phyloP scores from a whole-genome alignment of 1,140 invertebrate species.

The Druon quercuslanigerum region DNA sequence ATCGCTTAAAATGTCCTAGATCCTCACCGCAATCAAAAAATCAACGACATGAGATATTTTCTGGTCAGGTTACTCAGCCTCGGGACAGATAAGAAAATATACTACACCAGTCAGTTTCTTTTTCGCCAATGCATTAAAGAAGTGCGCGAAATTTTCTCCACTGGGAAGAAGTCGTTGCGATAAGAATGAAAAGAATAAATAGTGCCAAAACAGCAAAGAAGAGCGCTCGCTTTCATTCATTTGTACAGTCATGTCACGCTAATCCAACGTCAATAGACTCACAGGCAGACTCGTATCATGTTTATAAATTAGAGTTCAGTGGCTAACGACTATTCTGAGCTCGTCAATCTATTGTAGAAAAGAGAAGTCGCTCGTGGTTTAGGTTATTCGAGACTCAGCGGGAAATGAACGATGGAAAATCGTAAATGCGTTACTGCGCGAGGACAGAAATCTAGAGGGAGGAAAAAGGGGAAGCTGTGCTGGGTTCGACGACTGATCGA shows the following conservation, averaged over 20 bases:
- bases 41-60: not conserved
- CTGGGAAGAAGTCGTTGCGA: not conserved
- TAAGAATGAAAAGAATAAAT: conserved; percentile 2
- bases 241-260: not conserved
- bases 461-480: conserved; percentile 4
- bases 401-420: not conserved
- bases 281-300: conserved; percentile 16
- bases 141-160: too few species aligned
- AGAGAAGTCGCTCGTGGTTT: not conserved
- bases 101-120: conserved; percentile 1
- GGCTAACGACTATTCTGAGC: conserved; percentile 35
- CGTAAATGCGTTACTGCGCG: not conserved
- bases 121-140: not conserved
- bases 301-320: conserved; percentile 34
- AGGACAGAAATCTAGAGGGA: not conserved
- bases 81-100: not conserved
- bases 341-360: conserved; percentile 43
- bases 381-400: not conserved
- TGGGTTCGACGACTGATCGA: conserved; percentile 31
- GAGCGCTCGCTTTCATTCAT: conserved; percentile 19
- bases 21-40: too few species aligned
- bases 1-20: too few species aligned
- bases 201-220: not conserved
- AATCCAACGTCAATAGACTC: not conserved
- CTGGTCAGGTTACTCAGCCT: not conserved